Evolutionary conservation across 1,140 invertebrate species (phyloP).

Genomic region (Anastatus disparis): DNA sequence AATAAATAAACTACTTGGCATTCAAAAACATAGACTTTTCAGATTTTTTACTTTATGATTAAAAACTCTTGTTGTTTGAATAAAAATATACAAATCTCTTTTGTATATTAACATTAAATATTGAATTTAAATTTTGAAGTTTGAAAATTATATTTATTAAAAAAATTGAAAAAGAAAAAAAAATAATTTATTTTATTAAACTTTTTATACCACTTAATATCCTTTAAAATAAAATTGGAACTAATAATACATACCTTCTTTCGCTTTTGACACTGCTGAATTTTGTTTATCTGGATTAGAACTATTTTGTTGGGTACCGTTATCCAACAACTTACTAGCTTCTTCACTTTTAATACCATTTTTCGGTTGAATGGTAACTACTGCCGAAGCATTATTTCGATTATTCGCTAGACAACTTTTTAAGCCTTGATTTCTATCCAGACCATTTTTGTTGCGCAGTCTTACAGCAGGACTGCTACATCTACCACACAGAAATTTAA

Average conservation of each 20-base stretch:
- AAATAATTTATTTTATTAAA: not conserved
- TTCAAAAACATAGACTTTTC: too few species aligned
- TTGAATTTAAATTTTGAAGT: too few species aligned
- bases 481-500: conserved; percentile 79
- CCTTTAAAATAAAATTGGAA: too few species aligned
- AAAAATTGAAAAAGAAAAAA: too few species aligned
- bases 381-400: conserved; percentile 45
- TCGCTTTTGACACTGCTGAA: conserved; percentile 58
- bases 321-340: conserved; percentile 59
- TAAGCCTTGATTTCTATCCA: conserved; percentile 56
- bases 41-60: too few species aligned
- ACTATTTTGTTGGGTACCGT: conserved; percentile 47
- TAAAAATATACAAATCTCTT: too few species aligned
- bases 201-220: too few species aligned
- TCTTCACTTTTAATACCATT: conserved; percentile 60
- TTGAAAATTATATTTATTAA: too few species aligned
- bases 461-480: conserved; percentile 78
- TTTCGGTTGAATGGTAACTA: conserved; percentile 65
- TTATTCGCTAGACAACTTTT: conserved; percentile 54
- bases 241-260: conserved; percentile 60
- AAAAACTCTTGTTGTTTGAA: too few species aligned
- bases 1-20: too few species aligned
- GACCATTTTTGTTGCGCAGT: conserved; percentile 65
- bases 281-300: conserved; percentile 49
- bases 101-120: too few species aligned